A percentile compares a stretch with the other conserved stretches of the same genome.
Evolutionary conservation across 2,797 vertebrate genomes (phyloP).

Genomic region (Labroides dimidiatus): DNA sequence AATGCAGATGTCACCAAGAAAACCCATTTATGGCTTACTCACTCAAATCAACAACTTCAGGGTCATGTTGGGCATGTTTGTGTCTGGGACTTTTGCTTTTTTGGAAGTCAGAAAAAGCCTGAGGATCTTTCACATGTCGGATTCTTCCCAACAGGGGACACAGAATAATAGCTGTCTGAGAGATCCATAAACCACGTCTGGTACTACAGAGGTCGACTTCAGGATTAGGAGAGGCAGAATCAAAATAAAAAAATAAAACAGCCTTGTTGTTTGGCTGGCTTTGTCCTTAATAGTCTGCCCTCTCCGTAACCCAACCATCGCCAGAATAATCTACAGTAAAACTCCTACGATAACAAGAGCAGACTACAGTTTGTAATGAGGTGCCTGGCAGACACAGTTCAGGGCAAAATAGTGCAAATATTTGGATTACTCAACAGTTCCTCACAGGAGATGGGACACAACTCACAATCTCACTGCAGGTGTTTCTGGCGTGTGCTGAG

Average conservation of each 20-base stretch:
- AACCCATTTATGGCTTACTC: constrained; percentile 16
- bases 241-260: no score
- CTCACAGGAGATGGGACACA: background rate
- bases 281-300: background rate
- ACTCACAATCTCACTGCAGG: background rate
- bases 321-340: background rate
- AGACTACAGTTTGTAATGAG: background rate
- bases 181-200: background rate
- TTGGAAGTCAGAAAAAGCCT: constrained; percentile 27
- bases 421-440: background rate
- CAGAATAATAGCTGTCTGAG: background rate
- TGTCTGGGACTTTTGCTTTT: background rate
- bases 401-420: background rate
- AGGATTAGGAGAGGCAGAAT: background rate
- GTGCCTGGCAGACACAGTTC: background rate
- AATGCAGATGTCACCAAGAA: constrained; percentile 22
- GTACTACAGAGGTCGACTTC: background rate
- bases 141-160: constrained; percentile 9
- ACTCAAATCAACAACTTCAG: constrained; percentile 20
- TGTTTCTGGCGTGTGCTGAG: background rate
- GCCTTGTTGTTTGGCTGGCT: no score
- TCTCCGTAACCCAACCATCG: background rate
- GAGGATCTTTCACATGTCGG: constrained; percentile 10
- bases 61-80: constrained; percentile 8
- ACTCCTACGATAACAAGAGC: constrained; percentile 2